A percentile compares a stretch with the other conserved stretches of the same genome.
Evolutionary conservation across 2,797 vertebrate species (phyloP).

Genomic region (Diplodus sargus): DNA sequence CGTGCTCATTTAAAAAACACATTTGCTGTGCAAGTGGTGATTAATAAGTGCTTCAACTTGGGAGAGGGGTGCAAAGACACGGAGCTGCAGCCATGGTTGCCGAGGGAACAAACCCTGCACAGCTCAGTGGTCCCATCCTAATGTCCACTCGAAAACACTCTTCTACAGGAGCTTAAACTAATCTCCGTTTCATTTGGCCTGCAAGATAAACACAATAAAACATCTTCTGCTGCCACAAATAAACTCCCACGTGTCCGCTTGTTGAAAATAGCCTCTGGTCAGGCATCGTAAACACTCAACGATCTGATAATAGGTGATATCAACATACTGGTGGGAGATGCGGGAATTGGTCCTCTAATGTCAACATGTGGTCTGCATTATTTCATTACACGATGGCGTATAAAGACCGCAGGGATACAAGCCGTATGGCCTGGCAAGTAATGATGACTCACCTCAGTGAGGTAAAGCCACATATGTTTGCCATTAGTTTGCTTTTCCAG

Average conservation of each 20-base stretch:
- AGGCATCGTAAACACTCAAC: background rate
- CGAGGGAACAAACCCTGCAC: slow-evolving; percentile 60
- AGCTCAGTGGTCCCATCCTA: slow-evolving; percentile 25
- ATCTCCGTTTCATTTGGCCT: slow-evolving; percentile 34
- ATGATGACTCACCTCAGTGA: slow-evolving; percentile 44
- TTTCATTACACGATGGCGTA: background rate
- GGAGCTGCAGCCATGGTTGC: slow-evolving; percentile 67
- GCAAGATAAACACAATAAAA: slow-evolving; percentile 9
- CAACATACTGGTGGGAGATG: background rate
- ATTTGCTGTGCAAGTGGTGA: slow-evolving; percentile 58
- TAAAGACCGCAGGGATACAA: background rate
- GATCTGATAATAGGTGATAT: slow-evolving; percentile 1
- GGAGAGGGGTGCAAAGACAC: slow-evolving; percentile 56
- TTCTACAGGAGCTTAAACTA: slow-evolving; percentile 3
- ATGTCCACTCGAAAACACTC: slow-evolving; percentile 21
- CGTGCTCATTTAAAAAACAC: slow-evolving; percentile 46
- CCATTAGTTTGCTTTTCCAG: slow-evolving; percentile 3
- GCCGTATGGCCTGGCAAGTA: background rate
- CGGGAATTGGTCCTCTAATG: background rate
- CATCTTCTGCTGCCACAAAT: slow-evolving; percentile 17
- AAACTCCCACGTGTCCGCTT: slow-evolving; percentile 28
- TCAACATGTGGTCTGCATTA: slow-evolving; percentile 37
- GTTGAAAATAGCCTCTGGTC: slow-evolving; percentile 12
- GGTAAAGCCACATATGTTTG: slow-evolving; percentile 20
- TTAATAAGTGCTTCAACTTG: slow-evolving; percentile 54